Evolutionary conservation across 1,140 invertebrate genomes (phyloP).

Genomic region (Pentalonia nigronervosa): DNA sequence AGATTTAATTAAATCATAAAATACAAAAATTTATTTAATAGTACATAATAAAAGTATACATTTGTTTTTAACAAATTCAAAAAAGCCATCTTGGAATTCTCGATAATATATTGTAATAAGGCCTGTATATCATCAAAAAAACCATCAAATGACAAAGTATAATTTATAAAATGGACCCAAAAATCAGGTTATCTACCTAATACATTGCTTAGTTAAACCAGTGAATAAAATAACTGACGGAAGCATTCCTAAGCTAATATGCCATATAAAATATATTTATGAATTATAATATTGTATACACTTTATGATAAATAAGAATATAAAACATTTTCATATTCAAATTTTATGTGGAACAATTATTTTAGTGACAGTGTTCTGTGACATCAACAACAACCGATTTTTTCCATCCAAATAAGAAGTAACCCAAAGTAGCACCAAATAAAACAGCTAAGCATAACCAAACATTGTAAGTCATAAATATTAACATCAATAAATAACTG

Average conservation of each 20-base stretch:
- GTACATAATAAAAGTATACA: background rate
- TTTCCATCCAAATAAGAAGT: slow-evolving; percentile 94
- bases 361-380: slow-evolving; percentile 93
- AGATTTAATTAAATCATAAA: slow-evolving; percentile 33
- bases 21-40: slow-evolving; percentile 24
- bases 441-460: slow-evolving; percentile 93
- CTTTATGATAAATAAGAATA: slow-evolving; percentile 22
- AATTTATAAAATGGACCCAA: slow-evolving; percentile 2
- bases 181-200: background rate
- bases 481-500: slow-evolving; percentile 94
- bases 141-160: background rate
- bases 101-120: background rate
- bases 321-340: background rate
- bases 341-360: background rate
- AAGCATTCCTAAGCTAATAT: background rate
- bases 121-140: background rate
- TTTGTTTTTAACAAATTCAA: background rate
- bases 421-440: slow-evolving; percentile 86
- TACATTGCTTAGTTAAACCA: slow-evolving; percentile 21
- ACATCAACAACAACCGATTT: slow-evolving; percentile 89
- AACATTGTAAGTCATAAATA: slow-evolving; percentile 98
- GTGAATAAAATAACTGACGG: background rate
- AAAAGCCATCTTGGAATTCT: background rate
- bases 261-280: background rate
- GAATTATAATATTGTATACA: slow-evolving; percentile 43